Percentiles rank a stretch among this genome's conserved stretches.
Evolutionary conservation across 2,113 vertebrate genomes (phyloP).

Genomic region (Isichthys henryi): DNA sequence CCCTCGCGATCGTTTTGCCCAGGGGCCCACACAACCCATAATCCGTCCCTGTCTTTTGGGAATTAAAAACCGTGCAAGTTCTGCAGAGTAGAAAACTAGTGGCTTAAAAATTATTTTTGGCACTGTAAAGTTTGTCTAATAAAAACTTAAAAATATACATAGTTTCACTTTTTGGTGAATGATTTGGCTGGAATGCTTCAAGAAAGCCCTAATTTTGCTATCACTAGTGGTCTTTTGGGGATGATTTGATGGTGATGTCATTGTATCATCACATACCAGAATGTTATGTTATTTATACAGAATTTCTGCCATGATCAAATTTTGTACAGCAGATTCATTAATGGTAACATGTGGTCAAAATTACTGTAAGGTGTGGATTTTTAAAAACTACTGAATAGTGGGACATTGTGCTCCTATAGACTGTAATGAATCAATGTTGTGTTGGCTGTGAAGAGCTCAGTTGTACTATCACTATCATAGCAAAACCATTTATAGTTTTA

Average conservation of each 20-base stretch:
- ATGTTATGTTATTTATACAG: neutral
- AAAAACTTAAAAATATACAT: neutral
- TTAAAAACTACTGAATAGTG: neutral
- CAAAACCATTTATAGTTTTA: neutral
- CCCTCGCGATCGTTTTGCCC: too few relatives aligned
- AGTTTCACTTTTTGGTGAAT: neutral
- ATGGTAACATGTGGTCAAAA: neutral
- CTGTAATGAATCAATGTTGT: neutral
- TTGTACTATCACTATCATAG: neutral
- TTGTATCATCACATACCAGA: neutral
- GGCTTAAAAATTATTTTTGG: neutral
- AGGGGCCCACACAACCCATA: too few relatives aligned
- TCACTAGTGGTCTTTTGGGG: neutral
- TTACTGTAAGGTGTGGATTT: neutral
- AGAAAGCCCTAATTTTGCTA: too few relatives aligned
- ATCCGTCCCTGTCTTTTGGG: too few relatives aligned
- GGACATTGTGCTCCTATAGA: neutral
- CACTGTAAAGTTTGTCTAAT: neutral
- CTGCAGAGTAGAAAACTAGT: neutral
- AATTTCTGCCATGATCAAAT: neutral
- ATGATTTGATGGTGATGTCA: neutral
- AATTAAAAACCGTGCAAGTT: neutral
- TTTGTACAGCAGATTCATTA: neutral
- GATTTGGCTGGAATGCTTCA: neutral
- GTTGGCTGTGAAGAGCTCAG: neutral